Base-by-base conservation (phyloP, 2,797 vertebrate genomes). In the Xerus rutilus region DNA sequence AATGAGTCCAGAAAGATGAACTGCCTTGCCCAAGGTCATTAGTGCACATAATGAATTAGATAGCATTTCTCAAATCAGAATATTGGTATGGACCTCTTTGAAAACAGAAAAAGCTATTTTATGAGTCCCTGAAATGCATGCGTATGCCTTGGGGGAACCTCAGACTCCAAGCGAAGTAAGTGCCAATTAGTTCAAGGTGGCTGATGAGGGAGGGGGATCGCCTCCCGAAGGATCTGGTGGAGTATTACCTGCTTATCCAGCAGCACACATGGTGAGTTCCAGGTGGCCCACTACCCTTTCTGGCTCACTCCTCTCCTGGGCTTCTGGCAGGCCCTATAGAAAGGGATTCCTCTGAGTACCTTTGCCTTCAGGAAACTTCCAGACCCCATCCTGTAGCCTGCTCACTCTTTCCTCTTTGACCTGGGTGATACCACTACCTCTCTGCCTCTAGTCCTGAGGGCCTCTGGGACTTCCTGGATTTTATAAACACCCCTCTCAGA, bases 41-140 rank as follows among this genome's bases (percentile, higher is more conserved):
- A 79, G 65, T 45, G 20, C 28, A 57, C 67, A 78, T 39, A 62
- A 86, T 57, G 28, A 23, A 72, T 79, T 76, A 76, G 23, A 76
- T 21, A 72, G 35, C 54, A 78, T 86, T 95, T 96, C 52, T 78
- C 43, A 92, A 93, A 82, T 52, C 69, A 47, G 28, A 82, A 23
- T 70, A 45, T 52, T 79, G 2, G 47, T 30, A 18, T 65, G n/a
- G 57, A 17, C 21, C 32, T 39, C 64, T 95, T 92, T 94, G 62
- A 74, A 82, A 91, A 93, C 15, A 91, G 47, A 30, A 79, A 76
- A 65, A 3, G 21, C n/a, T 59, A 59, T 89, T 82, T 93, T 86
- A 59, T 92, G 91, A 83, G 30, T 67, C n/a, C n/a, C 47, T 81
- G 12, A 52, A 43, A 83, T 28, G 13, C 7, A 72, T 59, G 32